These are phyloP conservation scores for Megalonaias nervosa DNA, from an alignment of 1,140 invertebrate species.

Conservation along the genomic window DNA sequence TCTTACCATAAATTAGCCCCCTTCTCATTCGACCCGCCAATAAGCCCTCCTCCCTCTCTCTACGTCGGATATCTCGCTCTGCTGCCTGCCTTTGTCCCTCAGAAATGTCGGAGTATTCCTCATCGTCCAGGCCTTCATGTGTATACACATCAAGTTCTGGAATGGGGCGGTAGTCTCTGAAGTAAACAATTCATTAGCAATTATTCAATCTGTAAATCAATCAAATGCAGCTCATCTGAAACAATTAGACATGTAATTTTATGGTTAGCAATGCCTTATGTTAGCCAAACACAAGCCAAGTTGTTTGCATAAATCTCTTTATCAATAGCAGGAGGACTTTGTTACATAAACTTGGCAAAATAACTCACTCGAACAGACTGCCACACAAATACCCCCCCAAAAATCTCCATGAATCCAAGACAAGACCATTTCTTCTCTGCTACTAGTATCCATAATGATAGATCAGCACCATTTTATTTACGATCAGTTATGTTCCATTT, in stretches of 20 bases:
- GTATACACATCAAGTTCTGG: conserved; percentile 96
- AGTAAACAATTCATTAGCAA: background rate
- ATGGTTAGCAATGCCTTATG: too few relatives aligned
- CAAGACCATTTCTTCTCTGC: too few relatives aligned
- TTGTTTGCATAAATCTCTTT: too few relatives aligned
- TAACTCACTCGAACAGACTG: background rate
- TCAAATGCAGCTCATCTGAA: too few relatives aligned
- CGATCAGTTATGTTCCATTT: too few relatives aligned
- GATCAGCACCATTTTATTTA: too few relatives aligned
- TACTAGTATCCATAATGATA: background rate
- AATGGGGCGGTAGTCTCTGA: conserved; percentile 96
- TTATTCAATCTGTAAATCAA: too few relatives aligned
- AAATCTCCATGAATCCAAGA: background rate
- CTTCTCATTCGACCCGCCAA: conserved; percentile 81
- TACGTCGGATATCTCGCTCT: conserved; percentile 87
- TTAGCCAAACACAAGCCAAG: too few relatives aligned
- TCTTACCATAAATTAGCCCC: conserved; percentile 74
- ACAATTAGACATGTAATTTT: too few relatives aligned
- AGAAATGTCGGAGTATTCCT: conserved; percentile 86
- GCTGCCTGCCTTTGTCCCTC: conserved; percentile 88
- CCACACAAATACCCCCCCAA: background rate
- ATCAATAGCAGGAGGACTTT: too few relatives aligned
- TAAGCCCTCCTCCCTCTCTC: conserved; percentile 90
- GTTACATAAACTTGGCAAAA: background rate
- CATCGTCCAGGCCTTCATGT: conserved; percentile 87